Percentiles rank a stretch among this genome's conserved stretches.
Evolutionary conservation across 2,797 vertebrate genomes (phyloP).

Genomic region (Ataeniobius toweri): DNA sequence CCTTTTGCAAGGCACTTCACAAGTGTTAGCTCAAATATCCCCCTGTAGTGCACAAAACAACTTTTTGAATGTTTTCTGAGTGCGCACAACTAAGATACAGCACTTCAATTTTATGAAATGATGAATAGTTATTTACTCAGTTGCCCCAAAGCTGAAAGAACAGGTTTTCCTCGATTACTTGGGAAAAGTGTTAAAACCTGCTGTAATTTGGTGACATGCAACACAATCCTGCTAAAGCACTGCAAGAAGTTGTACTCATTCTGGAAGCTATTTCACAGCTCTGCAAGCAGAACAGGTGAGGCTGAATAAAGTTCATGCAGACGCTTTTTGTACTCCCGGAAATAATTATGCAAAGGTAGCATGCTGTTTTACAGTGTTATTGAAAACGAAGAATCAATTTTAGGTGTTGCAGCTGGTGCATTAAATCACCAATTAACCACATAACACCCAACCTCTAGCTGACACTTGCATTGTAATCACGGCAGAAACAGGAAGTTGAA

Average conservation of each 20-base stretch:
- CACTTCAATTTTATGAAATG: conserved; percentile 56
- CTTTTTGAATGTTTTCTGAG: conserved; percentile 31
- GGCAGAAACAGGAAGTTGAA: conserved; percentile 55
- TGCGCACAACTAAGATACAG: conserved; percentile 46
- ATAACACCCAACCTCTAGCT: conserved; percentile 69
- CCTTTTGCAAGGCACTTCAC: background rate
- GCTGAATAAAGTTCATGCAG: conserved; percentile 68
- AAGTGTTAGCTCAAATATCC: conserved; percentile 25
- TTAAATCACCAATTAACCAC: conserved; percentile 78
- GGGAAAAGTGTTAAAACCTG: conserved; percentile 72
- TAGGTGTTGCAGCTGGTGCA: conserved; percentile 72
- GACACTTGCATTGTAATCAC: conserved; percentile 64
- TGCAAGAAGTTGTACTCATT: conserved; percentile 58
- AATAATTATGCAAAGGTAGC: conserved; percentile 70
- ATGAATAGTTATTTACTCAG: conserved; percentile 72
- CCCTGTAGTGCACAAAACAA: conserved; percentile 22
- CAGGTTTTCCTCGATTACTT: conserved; percentile 70
- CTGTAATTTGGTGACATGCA: conserved; percentile 64
- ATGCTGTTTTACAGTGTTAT: conserved; percentile 72
- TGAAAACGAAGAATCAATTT: conserved; percentile 72
- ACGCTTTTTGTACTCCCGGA: conserved; percentile 63
- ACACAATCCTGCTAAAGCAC: conserved; percentile 62
- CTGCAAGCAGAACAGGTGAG: conserved; percentile 61
- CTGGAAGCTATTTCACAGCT: conserved; percentile 73
- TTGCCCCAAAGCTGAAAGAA: conserved; percentile 64